These are phyloP conservation scores for Procavia capensis DNA, from an alignment of 2,113 vertebrate species.

Conservation along the genomic window DNA sequence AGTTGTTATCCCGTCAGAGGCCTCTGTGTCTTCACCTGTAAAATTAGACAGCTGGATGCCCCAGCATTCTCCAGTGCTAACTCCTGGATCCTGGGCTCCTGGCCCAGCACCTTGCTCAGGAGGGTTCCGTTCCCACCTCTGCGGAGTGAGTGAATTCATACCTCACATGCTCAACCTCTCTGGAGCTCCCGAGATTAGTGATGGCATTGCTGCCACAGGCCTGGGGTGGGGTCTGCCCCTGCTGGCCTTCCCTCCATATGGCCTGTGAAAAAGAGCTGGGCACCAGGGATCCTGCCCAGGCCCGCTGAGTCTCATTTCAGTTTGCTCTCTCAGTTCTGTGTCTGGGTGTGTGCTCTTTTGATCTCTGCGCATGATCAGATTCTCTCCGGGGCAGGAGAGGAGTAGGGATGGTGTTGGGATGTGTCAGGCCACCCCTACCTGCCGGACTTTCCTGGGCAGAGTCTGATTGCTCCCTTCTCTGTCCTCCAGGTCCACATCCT, in stretches of 20 bases:
- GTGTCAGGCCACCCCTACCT: fast-evolving
- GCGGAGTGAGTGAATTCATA: background rate
- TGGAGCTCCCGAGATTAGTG: background rate
- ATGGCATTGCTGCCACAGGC: too few relatives aligned
- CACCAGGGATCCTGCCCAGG: too few relatives aligned
- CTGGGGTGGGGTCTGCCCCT: fast-evolving
- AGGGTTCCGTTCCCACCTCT: background rate
- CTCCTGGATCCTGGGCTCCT: background rate
- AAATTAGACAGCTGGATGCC: background rate
- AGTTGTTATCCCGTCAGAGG: background rate
- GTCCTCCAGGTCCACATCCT: background rate
- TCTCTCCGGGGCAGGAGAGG: background rate
- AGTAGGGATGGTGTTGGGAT: background rate
- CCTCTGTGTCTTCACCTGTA: background rate
- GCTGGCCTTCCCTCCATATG: background rate
- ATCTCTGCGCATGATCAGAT: background rate
- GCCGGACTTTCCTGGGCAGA: background rate
- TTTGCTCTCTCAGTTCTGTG: background rate
- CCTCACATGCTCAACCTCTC: too few relatives aligned
- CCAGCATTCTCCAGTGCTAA: background rate
- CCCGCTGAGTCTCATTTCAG: background rate
- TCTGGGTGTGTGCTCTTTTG: background rate
- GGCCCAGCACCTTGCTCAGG: background rate
- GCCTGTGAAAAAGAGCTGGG: background rate
- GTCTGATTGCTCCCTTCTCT: too few relatives aligned